A percentile compares a stretch with the other conserved stretches of the same genome.
Conservation (phyloP, 2,888 invertebrate genomes). For the Diaphora mendica region DNA sequence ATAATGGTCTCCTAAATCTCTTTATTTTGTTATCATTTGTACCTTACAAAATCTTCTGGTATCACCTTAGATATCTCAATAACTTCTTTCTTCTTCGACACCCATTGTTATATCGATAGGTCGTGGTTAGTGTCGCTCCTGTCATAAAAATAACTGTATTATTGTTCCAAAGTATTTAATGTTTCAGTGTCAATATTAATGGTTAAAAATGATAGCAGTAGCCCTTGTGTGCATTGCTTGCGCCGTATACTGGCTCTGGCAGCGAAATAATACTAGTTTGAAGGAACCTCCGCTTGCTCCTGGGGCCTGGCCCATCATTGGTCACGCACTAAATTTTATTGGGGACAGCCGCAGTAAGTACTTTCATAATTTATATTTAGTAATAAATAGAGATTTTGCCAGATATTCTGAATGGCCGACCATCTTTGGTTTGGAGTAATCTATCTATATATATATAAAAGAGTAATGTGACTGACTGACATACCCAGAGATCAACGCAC, state of each 20-base stretch:
- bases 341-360: slow-evolving; percentile 72
- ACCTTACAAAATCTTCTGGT: no score
- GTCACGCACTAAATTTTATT: slow-evolving; percentile 67
- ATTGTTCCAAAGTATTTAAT: background rate
- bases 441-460: no score
- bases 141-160: background rate
- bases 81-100: no score
- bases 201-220: slow-evolving; percentile 56
- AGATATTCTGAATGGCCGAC: no score
- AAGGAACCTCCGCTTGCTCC: slow-evolving; percentile 66
- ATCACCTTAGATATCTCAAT: no score
- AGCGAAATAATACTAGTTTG: slow-evolving; percentile 40
- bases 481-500: no score
- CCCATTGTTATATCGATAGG: no score
- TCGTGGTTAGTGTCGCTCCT: background rate
- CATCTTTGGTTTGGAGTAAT: no score
- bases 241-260: slow-evolving; percentile 58
- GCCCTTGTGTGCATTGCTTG: slow-evolving; percentile 55
- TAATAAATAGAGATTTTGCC: no score
- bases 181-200: slow-evolving; percentile 15
- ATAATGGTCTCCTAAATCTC: no score
- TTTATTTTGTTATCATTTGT: no score
- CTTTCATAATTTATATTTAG: background rate
- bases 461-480: no score
- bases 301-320: slow-evolving; percentile 68